Base-by-base conservation (phyloP, 1,140 invertebrate genomes). In the Drosophila busckii region DNA sequence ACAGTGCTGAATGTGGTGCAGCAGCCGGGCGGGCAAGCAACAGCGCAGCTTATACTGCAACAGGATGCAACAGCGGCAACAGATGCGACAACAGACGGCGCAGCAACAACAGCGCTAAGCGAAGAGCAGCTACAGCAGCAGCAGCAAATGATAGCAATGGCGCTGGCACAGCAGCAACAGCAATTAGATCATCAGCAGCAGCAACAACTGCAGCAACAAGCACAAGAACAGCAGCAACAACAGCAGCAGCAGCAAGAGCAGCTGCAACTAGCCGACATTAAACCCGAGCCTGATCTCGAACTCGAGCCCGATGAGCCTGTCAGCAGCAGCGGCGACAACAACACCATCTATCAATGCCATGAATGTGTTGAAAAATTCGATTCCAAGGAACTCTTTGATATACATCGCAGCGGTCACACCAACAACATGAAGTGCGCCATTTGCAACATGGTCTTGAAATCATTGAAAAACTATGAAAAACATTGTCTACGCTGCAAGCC, bases 401-500 rank as follows among this genome's bases (percentile, higher is more conserved):
- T 87, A 5, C 86, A 87, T 60, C 68, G 75, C 22, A 86, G 85
- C 19, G 86, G 86, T 0, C 86, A 87, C 48, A 75, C 84, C 5
- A 87, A 87, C 32, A 87, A 87, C 15, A 84, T 87, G 85, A 87
- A 87, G 37, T 87, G 86, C 48, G 83, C 85, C 65, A 86, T 87
- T 19, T 87, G 86, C 35, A 87, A 87, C 25, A 86, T 87, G 84
- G 86, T 87, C 0, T 10, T 87, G 2, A 87, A 87, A 17, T 86
- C 78, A 1, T 17, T 87, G 0, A 87, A 87, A 26, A 87, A 87
- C 50, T 87, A 87, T 15, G 86, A 87, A 49, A 87, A 87, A 35
- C 86, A 87, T 23, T 86, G 86, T 37, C 26, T 85, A n/a, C 80
- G 85, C 12, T 87, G 86, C 58, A 87, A 87, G 52, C 86, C 86